Evolutionary conservation across 2,797 vertebrate genomes (phyloP).

Genomic region (Chromis chromis): DNA sequence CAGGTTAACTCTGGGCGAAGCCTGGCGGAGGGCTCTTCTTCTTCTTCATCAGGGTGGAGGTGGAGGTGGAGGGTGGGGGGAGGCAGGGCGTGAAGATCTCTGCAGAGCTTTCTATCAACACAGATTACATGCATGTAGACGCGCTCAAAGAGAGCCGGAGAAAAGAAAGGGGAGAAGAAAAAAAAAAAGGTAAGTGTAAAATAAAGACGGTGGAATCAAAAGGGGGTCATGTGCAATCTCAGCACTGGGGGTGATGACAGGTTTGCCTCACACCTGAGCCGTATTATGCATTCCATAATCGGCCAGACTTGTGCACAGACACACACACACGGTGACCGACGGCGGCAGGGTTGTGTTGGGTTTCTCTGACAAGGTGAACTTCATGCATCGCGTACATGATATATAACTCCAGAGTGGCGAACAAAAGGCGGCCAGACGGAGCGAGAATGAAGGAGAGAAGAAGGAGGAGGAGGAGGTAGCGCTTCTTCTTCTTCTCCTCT

Average conservation of each 20-base stretch:
- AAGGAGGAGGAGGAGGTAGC: slow-evolving; percentile 2
- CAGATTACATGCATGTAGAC: slow-evolving; percentile 79
- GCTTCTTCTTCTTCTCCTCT: slow-evolving; percentile 15
- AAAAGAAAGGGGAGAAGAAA: slow-evolving; percentile 23
- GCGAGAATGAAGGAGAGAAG: slow-evolving; percentile 39
- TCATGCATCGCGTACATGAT: slow-evolving; percentile 83
- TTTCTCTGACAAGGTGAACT: slow-evolving; percentile 84
- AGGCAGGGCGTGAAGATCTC: slow-evolving; percentile 55
- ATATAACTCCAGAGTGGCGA: slow-evolving; percentile 73
- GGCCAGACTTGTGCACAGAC: slow-evolving; percentile 27
- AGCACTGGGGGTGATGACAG: slow-evolving; percentile 75
- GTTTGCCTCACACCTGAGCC: slow-evolving; percentile 73
- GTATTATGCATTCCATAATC: slow-evolving; percentile 77
- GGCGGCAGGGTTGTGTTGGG: slow-evolving; percentile 68
- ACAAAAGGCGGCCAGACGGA: slow-evolving; percentile 68
- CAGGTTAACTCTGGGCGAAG: slow-evolving; percentile 64
- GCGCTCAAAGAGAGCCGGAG: slow-evolving; percentile 50
- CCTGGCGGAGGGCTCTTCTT: slow-evolving; percentile 43
- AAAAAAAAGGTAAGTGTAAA: slow-evolving; percentile 65
- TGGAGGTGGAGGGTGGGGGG: background rate
- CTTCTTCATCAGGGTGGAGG: slow-evolving; percentile 48
- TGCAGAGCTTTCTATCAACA: slow-evolving; percentile 74
- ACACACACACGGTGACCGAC: slow-evolving; percentile 35
- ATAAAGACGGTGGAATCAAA: slow-evolving; percentile 70
- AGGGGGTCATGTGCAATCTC: slow-evolving; percentile 67